Conservation (phyloP, 2,888 invertebrate species). For the Nomada goodeniana region DNA sequence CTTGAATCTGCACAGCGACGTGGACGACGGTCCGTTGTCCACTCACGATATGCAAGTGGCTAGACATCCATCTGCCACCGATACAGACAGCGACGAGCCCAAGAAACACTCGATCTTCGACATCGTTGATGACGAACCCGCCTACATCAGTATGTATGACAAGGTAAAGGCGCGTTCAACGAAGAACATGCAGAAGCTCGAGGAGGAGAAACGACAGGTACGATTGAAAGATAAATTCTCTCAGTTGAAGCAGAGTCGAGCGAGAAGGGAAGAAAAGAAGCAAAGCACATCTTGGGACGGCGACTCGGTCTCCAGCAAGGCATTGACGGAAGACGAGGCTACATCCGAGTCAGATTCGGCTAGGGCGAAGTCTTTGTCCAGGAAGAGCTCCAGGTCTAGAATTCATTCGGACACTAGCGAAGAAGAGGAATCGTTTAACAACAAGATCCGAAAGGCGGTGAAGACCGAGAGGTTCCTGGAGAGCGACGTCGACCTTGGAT, state of each 20-base stretch:
- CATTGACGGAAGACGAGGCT: slow-evolving; percentile 82
- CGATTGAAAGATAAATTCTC: slow-evolving; percentile 92
- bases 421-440: slow-evolving; percentile 88
- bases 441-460: slow-evolving; percentile 85
- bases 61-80: slow-evolving; percentile 81
- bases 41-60: slow-evolving; percentile 80
- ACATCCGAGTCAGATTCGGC: slow-evolving; percentile 85
- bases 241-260: slow-evolving; percentile 93
- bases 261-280: slow-evolving; percentile 95
- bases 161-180: slow-evolving; percentile 97
- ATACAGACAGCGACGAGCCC: slow-evolving; percentile 91
- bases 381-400: slow-evolving; percentile 89
- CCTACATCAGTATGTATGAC: slow-evolving; percentile 98
- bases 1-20: slow-evolving; percentile 78
- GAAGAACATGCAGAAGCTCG: slow-evolving; percentile 96
- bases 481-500: slow-evolving; percentile 86
- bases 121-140: slow-evolving; percentile 94
- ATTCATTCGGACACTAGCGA: slow-evolving; percentile 93
- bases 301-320: slow-evolving; percentile 88
- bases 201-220: slow-evolving; percentile 94
- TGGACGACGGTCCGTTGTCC: slow-evolving; percentile 80
- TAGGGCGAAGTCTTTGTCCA: slow-evolving; percentile 86
- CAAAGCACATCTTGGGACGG: slow-evolving; percentile 95
- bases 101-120: slow-evolving; percentile 97
- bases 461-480: slow-evolving; percentile 88